A percentile compares a stretch with the other conserved stretches of the same genome.
phyloP scores from a whole-genome alignment of 2,888 invertebrate species.

The Hydropsyche betteni region DNA sequence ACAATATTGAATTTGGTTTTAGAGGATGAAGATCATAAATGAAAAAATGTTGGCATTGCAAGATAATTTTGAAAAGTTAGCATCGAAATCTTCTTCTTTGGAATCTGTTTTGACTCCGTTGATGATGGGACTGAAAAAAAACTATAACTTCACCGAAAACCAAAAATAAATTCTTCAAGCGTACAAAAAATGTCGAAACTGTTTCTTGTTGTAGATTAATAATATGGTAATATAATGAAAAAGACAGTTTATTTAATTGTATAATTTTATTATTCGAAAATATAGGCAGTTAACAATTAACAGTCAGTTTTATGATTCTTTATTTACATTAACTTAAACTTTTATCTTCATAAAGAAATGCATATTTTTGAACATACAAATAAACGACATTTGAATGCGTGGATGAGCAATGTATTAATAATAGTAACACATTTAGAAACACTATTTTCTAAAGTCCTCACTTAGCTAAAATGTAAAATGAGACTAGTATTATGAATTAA shows the following conservation, averaged over 20 bases:
- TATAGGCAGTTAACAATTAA: conserved; percentile 13
- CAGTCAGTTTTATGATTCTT: background rate
- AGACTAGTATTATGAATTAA: background rate
- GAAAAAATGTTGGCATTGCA: conserved; percentile 61
- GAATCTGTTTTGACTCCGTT: conserved; percentile 42
- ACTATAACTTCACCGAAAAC: background rate
- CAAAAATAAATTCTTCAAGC: background rate
- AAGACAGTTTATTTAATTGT: too few relatives aligned
- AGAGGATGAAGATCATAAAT: conserved; percentile 63
- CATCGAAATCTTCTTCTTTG: conserved; percentile 44
- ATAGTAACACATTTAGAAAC: too few relatives aligned
- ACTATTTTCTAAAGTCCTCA: too few relatives aligned
- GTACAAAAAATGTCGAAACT: too few relatives aligned
- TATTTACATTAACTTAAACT: too few relatives aligned
- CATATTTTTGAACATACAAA: too few relatives aligned
- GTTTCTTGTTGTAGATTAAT: too few relatives aligned
- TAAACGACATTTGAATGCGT: too few relatives aligned
- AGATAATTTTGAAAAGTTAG: conserved; percentile 51
- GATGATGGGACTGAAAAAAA: conserved; percentile 42
- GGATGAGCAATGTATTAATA: too few relatives aligned
- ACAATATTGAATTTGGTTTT: conserved; percentile 48
- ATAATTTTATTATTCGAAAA: conserved; percentile 22
- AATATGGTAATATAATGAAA: too few relatives aligned
- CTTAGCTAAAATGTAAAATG: too few relatives aligned
- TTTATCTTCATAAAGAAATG: too few relatives aligned